phyloP scores from a whole-genome alignment of 1,140 invertebrate genomes.

The Hydropsyche tenuis region DNA sequence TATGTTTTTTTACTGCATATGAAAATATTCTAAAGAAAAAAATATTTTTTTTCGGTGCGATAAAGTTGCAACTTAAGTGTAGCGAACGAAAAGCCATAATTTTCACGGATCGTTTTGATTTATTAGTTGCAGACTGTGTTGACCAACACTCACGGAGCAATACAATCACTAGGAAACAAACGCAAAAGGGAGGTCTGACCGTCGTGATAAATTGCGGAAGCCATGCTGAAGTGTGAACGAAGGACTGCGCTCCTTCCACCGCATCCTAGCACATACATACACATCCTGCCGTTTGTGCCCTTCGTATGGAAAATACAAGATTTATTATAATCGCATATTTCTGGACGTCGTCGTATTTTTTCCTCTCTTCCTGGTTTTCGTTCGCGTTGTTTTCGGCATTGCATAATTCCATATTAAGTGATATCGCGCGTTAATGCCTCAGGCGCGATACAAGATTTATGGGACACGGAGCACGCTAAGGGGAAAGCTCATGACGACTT shows the following conservation, averaged over 20 bases:
- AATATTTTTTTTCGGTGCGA: too few species aligned
- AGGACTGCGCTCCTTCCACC: constrained; percentile 32
- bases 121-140: too few species aligned
- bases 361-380: background rate
- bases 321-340: constrained; percentile 49
- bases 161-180: constrained; percentile 23
- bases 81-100: constrained; percentile 5
- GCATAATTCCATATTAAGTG: constrained; percentile 51
- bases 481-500: constrained; percentile 7
- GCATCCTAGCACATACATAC: constrained; percentile 29
- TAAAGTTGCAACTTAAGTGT: too few species aligned
- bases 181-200: constrained; percentile 38
- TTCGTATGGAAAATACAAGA: constrained; percentile 50
- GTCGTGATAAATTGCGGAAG: constrained; percentile 48
- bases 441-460: constrained; percentile 46
- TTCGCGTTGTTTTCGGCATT: constrained; percentile 46
- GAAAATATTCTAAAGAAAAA: too few species aligned
- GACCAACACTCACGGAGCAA: too few species aligned
- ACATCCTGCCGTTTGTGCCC: constrained; percentile 41
- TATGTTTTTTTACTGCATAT: too few species aligned
- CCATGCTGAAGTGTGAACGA: constrained; percentile 47
- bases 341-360: constrained; percentile 1
- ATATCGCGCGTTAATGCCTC: constrained; percentile 44
- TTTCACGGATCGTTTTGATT: too few species aligned
- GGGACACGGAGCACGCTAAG: constrained; percentile 16